Conservation (phyloP, 2,888 invertebrate species). For the Cremastobaeus sp. region DNA sequence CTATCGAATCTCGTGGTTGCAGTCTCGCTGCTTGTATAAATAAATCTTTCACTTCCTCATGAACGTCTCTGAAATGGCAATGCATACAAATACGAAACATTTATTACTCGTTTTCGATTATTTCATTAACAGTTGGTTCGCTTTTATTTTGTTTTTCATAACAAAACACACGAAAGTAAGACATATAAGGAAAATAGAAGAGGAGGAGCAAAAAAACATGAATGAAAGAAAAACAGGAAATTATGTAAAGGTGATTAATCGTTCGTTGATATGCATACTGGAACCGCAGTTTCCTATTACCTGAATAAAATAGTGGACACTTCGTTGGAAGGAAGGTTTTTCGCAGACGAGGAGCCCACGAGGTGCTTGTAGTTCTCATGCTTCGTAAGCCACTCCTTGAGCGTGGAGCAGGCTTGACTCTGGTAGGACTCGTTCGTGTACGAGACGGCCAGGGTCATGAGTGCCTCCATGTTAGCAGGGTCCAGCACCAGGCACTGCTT, state of each 20-base stretch:
- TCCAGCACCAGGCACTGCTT: conserved; percentile 90
- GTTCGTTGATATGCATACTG: too few species aligned
- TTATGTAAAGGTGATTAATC: too few species aligned
- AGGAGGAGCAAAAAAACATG: conserved; percentile 12
- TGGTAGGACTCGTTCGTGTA: conserved; percentile 98
- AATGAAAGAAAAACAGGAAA: conserved; percentile 23
- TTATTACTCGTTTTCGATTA: too few species aligned
- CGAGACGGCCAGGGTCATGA: conserved; percentile 94
- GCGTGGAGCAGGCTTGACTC: conserved; percentile 90
- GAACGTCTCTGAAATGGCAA: conserved; percentile 78
- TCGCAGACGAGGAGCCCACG: conserved; percentile 80
- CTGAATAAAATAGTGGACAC: conserved; percentile 76
- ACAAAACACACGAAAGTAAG: too few species aligned
- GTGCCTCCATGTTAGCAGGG: conserved; percentile 88
- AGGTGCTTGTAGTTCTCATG: conserved; percentile 91
- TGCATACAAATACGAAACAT: conserved; percentile 55
- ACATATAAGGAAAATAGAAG: neutral
- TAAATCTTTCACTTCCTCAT: conserved; percentile 85
- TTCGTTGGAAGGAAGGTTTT: conserved; percentile 70
- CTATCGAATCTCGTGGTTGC: conserved; percentile 84
- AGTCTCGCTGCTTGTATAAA: conserved; percentile 89
- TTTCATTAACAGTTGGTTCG: too few species aligned
- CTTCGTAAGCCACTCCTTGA: conserved; percentile 87
- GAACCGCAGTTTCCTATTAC: too few species aligned
- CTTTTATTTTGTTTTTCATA: too few species aligned